A percentile compares a stretch with the other conserved stretches of the same genome.
phyloP scores from a whole-genome alignment of 1,140 invertebrate species.

The Euura saliciscinereae region DNA sequence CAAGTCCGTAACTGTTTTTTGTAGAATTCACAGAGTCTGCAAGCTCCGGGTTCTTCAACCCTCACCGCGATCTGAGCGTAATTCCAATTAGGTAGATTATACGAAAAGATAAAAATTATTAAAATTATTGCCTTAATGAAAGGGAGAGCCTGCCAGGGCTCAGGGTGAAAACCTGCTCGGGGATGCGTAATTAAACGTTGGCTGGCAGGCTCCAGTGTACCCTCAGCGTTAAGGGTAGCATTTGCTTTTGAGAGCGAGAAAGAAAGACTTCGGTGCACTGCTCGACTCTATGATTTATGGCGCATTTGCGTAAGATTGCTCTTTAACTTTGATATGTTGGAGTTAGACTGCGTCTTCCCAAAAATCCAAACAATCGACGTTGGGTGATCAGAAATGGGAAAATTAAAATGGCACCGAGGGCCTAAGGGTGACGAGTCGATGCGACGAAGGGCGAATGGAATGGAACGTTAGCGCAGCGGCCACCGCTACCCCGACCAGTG shows the following conservation, averaged over 20 bases:
- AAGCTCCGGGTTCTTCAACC: background rate
- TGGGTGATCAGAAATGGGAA: background rate
- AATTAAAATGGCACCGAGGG: background rate
- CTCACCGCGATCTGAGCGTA: conserved; percentile 57
- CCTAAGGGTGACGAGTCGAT: background rate
- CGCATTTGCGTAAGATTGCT: conserved; percentile 18
- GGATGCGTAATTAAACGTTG: conserved; percentile 58
- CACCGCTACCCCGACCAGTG: conserved; percentile 24
- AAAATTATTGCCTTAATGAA: conserved; percentile 64
- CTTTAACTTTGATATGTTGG: conserved; percentile 11
- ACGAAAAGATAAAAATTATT: conserved; percentile 62
- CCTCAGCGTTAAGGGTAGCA: conserved; percentile 23
- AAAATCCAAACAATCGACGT: too few relatives aligned
- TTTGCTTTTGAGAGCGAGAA: conserved; percentile 13
- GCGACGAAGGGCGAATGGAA: background rate
- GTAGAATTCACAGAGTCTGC: too few relatives aligned
- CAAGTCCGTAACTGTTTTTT: too few relatives aligned
- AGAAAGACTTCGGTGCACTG: background rate
- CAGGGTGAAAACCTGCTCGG: conserved; percentile 30
- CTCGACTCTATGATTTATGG: conserved; percentile 7
- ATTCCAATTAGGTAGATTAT: conserved; percentile 62
- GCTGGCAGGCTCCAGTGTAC: conserved; percentile 33
- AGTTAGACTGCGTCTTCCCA: background rate
- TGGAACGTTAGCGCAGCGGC: background rate
- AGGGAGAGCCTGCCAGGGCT: conserved; percentile 46